Evolutionary conservation across 2,888 invertebrate species (phyloP), one percentile per base, ranked within the genome.

Genomic region (Phyllotreta striolata): DNA sequence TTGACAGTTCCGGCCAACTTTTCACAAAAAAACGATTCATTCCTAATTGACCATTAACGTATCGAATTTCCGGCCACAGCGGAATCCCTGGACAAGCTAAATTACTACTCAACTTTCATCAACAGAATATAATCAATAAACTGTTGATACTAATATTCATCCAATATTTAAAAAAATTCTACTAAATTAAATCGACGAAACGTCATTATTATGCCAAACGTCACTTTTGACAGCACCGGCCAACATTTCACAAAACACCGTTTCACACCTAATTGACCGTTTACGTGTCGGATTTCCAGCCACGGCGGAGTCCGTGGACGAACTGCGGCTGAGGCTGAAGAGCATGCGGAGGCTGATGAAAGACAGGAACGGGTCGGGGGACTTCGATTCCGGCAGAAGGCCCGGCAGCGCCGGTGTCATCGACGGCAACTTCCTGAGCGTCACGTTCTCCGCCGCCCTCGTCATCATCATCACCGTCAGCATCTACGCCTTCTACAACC

Each of bases 301-400:
- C 41, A 77, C 82, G 7, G 80, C 81, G 41, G 92, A 93, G 78
- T 91, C 91, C 0, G 92, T 94, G 56, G 93, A 93, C 76, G 92
- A 93, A 73, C 80, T 94, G 44, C 89, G 92, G 62, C 89, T 89
- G 72, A 86, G 92, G 38, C 80, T 94, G 12, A 88, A 90, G 24
- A 88, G 89, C 10, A 93, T 93, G 92, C 93, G 92, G 76, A 85
- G 86, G 69, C 82, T 92, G 80, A 91, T 93, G 90, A 90, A 90
- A 55, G 92, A 92, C 72, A 83, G 91, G 37, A 87, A 86, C 72
- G 83, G 84, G 0, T 79, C 81, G 0, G 85, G 84, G 3, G 84
- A 84, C 57, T 84, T 83, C 70, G 80, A 67, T 70, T 77, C 82
- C 74, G 74, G 74, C 76, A 77, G 73, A 75, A 74, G 66, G 75